These are phyloP conservation scores for Melinopterus prodromus DNA, from an alignment of 2,888 invertebrate species.

Conservation along the genomic window DNA sequence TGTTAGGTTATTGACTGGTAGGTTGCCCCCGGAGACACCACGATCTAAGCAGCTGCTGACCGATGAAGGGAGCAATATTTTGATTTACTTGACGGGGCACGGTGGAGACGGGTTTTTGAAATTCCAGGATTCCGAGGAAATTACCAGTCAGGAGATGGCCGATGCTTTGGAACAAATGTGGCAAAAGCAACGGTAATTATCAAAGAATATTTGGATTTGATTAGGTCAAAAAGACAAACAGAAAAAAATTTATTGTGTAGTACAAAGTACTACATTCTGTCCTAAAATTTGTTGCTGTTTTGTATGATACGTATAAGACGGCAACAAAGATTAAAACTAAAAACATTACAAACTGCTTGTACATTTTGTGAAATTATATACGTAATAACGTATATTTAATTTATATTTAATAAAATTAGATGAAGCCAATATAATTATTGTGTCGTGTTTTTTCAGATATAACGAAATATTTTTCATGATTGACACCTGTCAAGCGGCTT, in stretches of 20 bases:
- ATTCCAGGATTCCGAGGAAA: slow-evolving; percentile 99
- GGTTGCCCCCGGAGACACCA: slow-evolving; percentile 92
- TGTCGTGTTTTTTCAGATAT: slow-evolving; percentile 70
- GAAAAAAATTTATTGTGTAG: no score
- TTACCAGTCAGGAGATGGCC: slow-evolving; percentile 97
- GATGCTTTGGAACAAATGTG: slow-evolving; percentile 99
- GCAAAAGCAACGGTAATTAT: slow-evolving; percentile 88
- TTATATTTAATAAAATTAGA: no score
- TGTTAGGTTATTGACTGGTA: slow-evolving; percentile 92
- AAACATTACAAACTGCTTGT: no score
- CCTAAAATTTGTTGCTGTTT: no score
- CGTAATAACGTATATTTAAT: no score
- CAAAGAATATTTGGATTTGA: no score
- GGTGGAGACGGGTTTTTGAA: slow-evolving; percentile 99
- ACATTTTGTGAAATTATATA: no score
- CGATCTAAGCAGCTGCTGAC: slow-evolving; percentile 93
- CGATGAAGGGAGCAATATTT: slow-evolving; percentile 95
- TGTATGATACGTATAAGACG: no score
- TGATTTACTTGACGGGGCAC: slow-evolving; percentile 96
- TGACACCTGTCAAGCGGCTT: slow-evolving; percentile 99
- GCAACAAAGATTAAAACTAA: no score
- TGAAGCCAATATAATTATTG: not conserved
- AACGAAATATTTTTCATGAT: slow-evolving; percentile 99
- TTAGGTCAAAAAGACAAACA: no score
- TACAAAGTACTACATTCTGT: no score